Evolutionary conservation across 1,140 invertebrate species (phyloP), one percentile per base, ranked within the genome.

Genomic region (Atta texana): DNA sequence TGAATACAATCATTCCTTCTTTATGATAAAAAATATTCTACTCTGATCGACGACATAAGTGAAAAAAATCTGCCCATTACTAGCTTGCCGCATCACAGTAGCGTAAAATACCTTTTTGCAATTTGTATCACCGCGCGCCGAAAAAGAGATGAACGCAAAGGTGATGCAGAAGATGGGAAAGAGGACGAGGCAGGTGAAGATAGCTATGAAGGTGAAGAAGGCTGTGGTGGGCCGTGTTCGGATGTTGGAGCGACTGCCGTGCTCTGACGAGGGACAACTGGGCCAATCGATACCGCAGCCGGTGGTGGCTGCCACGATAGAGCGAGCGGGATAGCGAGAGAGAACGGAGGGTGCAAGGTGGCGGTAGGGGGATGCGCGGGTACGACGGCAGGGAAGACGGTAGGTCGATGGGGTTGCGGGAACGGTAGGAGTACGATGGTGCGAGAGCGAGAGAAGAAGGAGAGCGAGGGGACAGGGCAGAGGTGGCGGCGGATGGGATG

Each of bases 221-320:
- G 84, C 55, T 85, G 81, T 57, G 61, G 87, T 90, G 87, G 87
- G 85, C 87, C 74, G 87, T 53, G 88, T 89, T 91, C 66, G 78
- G 87, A 89, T 90, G 91, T 91, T 91, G 86, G 90, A 89, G 84
- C 82, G 85, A 89, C 66, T 68, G 84, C 74, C 61, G 91, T 77
- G 87, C 88, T 91, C 87, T 92, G 90, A 93, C 92, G 92, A 93
- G 91, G 92, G 89, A 93, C 93, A 94, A 94, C 93, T 94, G 93
- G 93, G 93, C 93, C 93, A 94, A 94, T 94, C 93, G 93, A 94
- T 94, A 94, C 86, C 89, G 88, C 92, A 90, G 91, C 86, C 76
- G 72, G 66, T 76, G 91, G 74, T 64, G 88, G 91, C 86, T 90
- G 89, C 81, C 87, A 77, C 82, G 87, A 69, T 66, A 49, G 80